Evolutionary conservation across 2,888 invertebrate genomes (phyloP).

Genomic region (Antheraea yamamai): DNA sequence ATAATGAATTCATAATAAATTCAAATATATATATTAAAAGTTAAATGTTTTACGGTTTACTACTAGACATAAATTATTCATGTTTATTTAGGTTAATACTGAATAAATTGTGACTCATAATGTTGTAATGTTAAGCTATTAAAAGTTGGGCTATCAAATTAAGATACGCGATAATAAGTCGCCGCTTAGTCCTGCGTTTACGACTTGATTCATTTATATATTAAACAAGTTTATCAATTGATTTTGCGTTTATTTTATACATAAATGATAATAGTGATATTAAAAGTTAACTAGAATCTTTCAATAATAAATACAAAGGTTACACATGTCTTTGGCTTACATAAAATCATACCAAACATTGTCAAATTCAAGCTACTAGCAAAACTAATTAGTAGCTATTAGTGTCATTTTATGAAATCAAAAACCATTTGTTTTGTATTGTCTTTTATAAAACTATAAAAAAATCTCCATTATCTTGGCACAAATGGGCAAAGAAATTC

Average conservation of each 20-base stretch:
- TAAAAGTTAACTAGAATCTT: no score
- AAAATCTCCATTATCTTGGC: no score
- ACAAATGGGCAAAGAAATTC: no score
- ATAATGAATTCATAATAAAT: neutral
- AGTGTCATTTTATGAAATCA: no score
- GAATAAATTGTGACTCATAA: constrained; percentile 8
- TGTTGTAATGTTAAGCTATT: neutral
- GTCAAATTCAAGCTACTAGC: no score
- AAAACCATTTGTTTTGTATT: no score
- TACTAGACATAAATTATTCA: constrained; percentile 6
- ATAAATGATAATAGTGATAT: no score
- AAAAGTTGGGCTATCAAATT: constrained; percentile 8
- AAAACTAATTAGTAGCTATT: no score
- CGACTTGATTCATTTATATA: neutral
- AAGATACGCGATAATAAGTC: neutral
- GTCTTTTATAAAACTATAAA: no score
- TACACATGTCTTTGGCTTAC: no score
- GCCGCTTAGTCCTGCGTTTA: constrained; percentile 5
- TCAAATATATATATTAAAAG: constrained; percentile 4
- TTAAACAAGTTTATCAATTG: neutral
- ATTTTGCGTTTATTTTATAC: neutral
- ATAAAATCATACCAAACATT: no score
- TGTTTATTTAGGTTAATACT: constrained; percentile 8
- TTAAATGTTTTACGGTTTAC: neutral
- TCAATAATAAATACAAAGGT: no score